Conservation (phyloP, 2,113 vertebrate species). For the Lepus americanus region DNA sequence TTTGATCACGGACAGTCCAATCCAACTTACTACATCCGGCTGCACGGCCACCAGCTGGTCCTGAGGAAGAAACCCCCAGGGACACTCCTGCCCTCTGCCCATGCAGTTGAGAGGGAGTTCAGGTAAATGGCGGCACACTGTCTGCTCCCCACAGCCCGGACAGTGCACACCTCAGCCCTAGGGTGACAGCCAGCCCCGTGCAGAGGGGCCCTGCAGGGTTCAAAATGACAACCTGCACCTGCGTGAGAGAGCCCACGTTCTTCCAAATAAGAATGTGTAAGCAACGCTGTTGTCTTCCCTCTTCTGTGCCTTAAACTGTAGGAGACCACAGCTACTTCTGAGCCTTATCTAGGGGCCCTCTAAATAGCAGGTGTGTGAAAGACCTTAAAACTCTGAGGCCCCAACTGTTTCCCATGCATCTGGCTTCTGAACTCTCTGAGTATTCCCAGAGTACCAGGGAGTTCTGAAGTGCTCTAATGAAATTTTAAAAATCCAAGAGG, state of each 20-base stretch:
- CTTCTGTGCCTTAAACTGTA: neutral
- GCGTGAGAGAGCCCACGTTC: neutral
- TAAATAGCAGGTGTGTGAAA: neutral
- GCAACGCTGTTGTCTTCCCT: conserved; percentile 24
- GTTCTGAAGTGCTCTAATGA: neutral
- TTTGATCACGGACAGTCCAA: conserved; percentile 86
- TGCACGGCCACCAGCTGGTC: conserved; percentile 84
- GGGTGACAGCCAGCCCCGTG: neutral
- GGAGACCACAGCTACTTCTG: neutral
- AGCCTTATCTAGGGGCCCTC: neutral
- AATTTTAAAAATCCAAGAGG: neutral
- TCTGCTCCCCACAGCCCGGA: neutral
- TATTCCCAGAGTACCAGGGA: neutral
- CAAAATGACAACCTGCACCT: neutral
- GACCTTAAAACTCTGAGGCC: neutral
- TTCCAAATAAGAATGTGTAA: neutral
- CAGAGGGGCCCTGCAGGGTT: neutral
- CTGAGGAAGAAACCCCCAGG: conserved; percentile 89
- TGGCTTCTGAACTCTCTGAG: neutral
- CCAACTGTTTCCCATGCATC: neutral
- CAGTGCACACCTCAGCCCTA: neutral
- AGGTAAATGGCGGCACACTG: conserved; percentile 83
- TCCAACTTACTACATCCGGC: conserved; percentile 85
- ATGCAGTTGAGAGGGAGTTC: conserved; percentile 87
- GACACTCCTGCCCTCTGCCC: conserved; percentile 76